phyloP scores from a whole-genome alignment of 2,888 invertebrate genomes.

The Marasmarcha lunaedactyla region DNA sequence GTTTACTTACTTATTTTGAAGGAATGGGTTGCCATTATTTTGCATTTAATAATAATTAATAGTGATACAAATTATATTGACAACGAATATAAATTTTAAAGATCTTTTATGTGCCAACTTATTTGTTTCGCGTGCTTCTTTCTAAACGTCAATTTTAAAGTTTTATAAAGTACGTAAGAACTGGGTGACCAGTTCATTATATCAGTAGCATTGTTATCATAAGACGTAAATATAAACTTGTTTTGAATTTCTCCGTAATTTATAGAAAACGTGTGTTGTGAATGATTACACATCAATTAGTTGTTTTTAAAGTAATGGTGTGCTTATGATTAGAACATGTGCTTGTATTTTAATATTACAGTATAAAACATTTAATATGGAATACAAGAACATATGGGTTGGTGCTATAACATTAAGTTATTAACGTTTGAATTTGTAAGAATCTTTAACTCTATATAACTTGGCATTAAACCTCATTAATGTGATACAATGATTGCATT shows the following conservation, averaged over 20 bases:
- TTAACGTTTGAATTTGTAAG: constrained; percentile 23
- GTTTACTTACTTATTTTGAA: constrained; percentile 1
- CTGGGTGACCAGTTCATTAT: no score
- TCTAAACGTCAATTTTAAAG: no score
- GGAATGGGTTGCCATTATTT: constrained; percentile 49
- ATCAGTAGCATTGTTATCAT: no score
- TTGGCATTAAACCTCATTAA: no score
- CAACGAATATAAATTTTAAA: constrained; percentile 22
- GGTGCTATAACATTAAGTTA: constrained; percentile 42
- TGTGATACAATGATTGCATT: constrained; percentile 28
- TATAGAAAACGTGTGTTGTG: constrained; percentile 23
- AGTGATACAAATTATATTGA: no score
- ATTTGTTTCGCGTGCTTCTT: constrained; percentile 4
- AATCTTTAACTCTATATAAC: background rate
- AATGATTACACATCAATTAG: constrained; percentile 25
- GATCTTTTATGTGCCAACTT: constrained; percentile 14
- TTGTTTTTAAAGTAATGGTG: constrained; percentile 14
- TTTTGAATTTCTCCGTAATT: constrained; percentile 1
- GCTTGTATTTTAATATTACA: constrained; percentile 42
- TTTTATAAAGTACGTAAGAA: no score
- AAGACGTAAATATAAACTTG: no score
- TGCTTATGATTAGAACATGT: constrained; percentile 14
- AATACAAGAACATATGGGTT: constrained; percentile 47
- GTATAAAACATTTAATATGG: constrained; percentile 23
- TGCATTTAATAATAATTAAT: constrained; percentile 52